Evolutionary conservation across 2,113 vertebrate species (phyloP).

Genomic region (Lathamus discolor): DNA sequence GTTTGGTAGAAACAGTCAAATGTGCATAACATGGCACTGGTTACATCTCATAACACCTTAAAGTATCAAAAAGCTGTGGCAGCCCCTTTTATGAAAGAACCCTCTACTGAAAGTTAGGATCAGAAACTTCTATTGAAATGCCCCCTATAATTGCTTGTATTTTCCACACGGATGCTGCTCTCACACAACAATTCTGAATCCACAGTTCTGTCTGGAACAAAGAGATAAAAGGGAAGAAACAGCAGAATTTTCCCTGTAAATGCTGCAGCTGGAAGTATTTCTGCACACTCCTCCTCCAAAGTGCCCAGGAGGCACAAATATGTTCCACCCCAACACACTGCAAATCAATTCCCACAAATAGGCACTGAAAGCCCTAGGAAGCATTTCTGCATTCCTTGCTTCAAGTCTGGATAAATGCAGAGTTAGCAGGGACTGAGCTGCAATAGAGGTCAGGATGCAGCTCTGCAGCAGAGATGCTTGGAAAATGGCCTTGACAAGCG

Average conservation of each 20-base stretch:
- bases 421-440: slow-evolving; percentile 11
- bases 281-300: neutral
- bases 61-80: neutral
- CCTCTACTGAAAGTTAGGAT: neutral
- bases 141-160: neutral
- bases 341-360: neutral
- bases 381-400: slow-evolving; percentile 5
- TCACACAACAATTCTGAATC: neutral
- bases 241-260: neutral
- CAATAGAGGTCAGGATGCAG: slow-evolving; percentile 6
- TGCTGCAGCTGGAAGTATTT: neutral
- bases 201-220: neutral
- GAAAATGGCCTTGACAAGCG: neutral
- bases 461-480: neutral
- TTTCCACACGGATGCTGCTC: neutral
- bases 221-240: neutral
- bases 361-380: neutral
- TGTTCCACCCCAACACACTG: neutral
- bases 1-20: neutral
- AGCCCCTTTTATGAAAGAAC: neutral
- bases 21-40: neutral
- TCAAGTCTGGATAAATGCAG: slow-evolving; percentile 1
- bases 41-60: neutral
- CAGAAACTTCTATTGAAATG: neutral
- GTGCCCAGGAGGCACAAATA: neutral